phyloP scores from a whole-genome alignment of 2,888 invertebrate genomes.

The Caenorhabditis sp. region DNA sequence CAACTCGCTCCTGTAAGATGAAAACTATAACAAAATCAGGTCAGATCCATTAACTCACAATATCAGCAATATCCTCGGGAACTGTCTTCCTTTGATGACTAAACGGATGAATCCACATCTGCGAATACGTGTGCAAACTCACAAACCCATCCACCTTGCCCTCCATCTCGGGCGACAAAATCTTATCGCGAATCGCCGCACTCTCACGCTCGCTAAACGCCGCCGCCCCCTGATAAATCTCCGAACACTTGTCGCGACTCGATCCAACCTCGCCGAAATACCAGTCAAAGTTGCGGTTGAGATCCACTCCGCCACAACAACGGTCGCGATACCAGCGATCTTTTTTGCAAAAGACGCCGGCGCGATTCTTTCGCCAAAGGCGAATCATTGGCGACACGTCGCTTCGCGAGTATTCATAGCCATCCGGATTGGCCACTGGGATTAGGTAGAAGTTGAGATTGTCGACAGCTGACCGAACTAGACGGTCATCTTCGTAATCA shows the following conservation, averaged over 20 bases:
- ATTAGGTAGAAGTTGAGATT: constrained; percentile 63
- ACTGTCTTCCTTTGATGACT: constrained; percentile 61
- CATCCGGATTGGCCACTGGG: constrained; percentile 68
- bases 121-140: constrained; percentile 71
- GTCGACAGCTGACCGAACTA: constrained; percentile 39
- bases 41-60: constrained; percentile 59
- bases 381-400: constrained; percentile 66
- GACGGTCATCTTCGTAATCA: constrained; percentile 53
- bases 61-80: constrained; percentile 68
- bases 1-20: constrained; percentile 61
- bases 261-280: constrained; percentile 65
- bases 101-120: constrained; percentile 70
- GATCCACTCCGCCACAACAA: constrained; percentile 70
- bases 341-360: constrained; percentile 62
- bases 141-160: constrained; percentile 69
- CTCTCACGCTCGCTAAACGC: constrained; percentile 70
- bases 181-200: constrained; percentile 66
- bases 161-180: constrained; percentile 58
- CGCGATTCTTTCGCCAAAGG: constrained; percentile 69
- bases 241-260: constrained; percentile 66
- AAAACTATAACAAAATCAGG: neutral
- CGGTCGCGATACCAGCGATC: constrained; percentile 66
- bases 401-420: constrained; percentile 65
- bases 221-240: constrained; percentile 66
- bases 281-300: constrained; percentile 70